phyloP scores from a whole-genome alignment of 2,888 invertebrate species.

The Lobophora halterata region DNA sequence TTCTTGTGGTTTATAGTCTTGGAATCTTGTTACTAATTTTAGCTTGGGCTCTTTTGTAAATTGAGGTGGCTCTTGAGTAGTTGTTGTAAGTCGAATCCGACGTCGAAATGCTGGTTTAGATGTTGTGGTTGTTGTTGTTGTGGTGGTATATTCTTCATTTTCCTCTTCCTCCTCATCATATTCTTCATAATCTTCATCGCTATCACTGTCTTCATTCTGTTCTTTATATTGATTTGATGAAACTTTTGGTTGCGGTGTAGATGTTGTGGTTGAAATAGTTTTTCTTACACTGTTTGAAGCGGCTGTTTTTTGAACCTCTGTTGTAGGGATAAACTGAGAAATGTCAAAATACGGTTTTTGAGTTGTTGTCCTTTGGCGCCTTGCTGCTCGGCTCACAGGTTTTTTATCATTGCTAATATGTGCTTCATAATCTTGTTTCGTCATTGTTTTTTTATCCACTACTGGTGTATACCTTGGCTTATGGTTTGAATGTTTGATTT shows the following conservation, averaged over 20 bases:
- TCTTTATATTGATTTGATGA: conserved; percentile 4
- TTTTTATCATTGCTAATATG: conserved; percentile 32
- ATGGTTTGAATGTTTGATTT: conserved; percentile 58
- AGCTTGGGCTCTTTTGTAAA: conserved; percentile 46
- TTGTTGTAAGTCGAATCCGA: conserved; percentile 38
- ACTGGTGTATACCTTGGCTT: conserved; percentile 59
- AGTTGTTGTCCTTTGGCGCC: conserved; percentile 28
- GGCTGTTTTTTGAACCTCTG: conserved; percentile 44
- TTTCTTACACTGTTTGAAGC: conserved; percentile 48
- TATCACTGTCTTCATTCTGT: conserved; percentile 28
- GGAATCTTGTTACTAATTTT: conserved; percentile 57
- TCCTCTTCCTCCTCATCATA: conserved; percentile 40
- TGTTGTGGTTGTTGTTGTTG: conserved; percentile 49
- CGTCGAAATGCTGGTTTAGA: conserved; percentile 45
- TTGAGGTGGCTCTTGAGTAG: conserved; percentile 38
- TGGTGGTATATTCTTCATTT: conserved; percentile 28
- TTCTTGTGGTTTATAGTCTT: conserved; percentile 39
- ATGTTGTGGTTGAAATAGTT: conserved; percentile 37
- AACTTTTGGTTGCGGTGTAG: conserved; percentile 14
- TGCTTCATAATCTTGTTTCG: conserved; percentile 53
- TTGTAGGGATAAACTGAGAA: conserved; percentile 40
- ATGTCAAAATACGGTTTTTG: conserved; percentile 43
- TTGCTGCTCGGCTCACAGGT: conserved; percentile 20
- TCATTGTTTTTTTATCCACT: conserved; percentile 55
- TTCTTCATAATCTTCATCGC: conserved; percentile 50